A percentile compares a stretch with the other conserved stretches of the same genome.
phyloP scores from a whole-genome alignment of 2,797 vertebrate genomes.

The Kryptopterus vitreolus region DNA sequence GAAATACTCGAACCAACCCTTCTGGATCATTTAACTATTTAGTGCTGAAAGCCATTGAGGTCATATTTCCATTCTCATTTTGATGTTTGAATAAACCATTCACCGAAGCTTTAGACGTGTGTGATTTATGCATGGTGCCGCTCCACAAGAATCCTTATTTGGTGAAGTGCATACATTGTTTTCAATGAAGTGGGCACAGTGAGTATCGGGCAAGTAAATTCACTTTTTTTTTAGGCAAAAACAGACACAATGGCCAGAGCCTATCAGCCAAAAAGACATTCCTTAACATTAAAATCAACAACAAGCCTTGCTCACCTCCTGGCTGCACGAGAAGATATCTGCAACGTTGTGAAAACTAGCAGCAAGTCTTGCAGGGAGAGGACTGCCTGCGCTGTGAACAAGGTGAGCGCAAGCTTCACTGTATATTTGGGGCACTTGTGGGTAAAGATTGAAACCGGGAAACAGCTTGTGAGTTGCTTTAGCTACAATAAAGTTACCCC shows the following conservation, averaged over 20 bases:
- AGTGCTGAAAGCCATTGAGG: not conserved
- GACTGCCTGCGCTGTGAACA: constrained; percentile 88
- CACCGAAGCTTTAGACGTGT: not conserved
- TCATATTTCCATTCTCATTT: not conserved
- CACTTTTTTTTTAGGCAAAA: constrained; percentile 73
- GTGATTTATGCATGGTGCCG: not conserved
- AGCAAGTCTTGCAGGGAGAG: constrained; percentile 85
- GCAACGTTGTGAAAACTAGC: constrained; percentile 91
- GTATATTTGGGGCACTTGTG: not conserved
- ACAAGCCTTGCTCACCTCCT: constrained; percentile 82
- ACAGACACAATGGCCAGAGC: constrained; percentile 90
- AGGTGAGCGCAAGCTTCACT: constrained; percentile 69
- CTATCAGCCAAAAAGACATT: constrained; percentile 90
- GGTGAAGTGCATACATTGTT: not conserved
- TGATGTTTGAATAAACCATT: not conserved
- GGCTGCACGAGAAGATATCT: constrained; percentile 91
- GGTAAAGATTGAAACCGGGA: not conserved
- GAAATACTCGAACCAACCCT: not conserved
- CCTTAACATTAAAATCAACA: constrained; percentile 75
- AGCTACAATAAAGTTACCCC: too few species aligned
- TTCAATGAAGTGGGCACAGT: not conserved
- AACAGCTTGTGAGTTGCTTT: not conserved
- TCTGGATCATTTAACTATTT: not conserved
- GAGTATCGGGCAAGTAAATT: not conserved
- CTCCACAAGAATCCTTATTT: not conserved